A percentile compares a stretch with the other conserved stretches of the same genome.
Evolutionary conservation across 30 jellyfish, hydroid and myxozoan species (phyloP).

Genomic region (Cassiopea xamachana): DNA sequence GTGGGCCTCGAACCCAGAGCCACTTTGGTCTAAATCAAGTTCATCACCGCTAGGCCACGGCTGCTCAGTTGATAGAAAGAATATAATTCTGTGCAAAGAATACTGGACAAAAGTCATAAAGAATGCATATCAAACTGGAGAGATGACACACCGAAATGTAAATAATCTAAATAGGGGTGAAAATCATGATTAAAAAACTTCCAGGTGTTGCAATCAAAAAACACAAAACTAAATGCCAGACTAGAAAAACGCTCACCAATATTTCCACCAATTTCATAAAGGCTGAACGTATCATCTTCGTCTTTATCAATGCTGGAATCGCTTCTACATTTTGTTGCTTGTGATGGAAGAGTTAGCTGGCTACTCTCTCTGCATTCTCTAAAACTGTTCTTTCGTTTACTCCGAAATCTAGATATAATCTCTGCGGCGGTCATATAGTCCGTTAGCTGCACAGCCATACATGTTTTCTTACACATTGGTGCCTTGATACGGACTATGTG

Average conservation of each 20-base stretch:
- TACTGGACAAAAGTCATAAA: no score
- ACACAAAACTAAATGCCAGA: no score
- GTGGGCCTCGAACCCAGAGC: no score
- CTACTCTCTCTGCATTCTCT: slow-evolving; percentile 65
- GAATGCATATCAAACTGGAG: no score
- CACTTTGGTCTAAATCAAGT: no score
- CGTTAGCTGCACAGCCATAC: slow-evolving; percentile 93
- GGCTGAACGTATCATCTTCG: slow-evolving; percentile 49
- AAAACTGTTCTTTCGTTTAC: slow-evolving; percentile 82
- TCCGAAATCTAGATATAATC: slow-evolving; percentile 84
- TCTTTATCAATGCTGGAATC: slow-evolving; percentile 46
- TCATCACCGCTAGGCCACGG: no score
- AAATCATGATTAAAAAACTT: no score
- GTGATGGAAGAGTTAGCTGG: slow-evolving; percentile 25
- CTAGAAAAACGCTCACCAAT: slow-evolving; percentile 67
- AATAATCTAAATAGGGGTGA: no score
- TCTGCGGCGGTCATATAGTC: slow-evolving; percentile 86
- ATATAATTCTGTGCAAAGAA: no score
- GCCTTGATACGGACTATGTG: slow-evolving; percentile 72
- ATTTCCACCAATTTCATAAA: slow-evolving; percentile 91
- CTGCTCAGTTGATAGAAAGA: no score
- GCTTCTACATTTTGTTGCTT: slow-evolving; percentile 32
- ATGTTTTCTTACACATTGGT: slow-evolving; percentile 85
- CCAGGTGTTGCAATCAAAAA: no score
- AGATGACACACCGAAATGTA: no score